These are phyloP conservation scores for Erebia aethiops DNA, from an alignment of 2,888 invertebrate species.

Conservation along the genomic window DNA sequence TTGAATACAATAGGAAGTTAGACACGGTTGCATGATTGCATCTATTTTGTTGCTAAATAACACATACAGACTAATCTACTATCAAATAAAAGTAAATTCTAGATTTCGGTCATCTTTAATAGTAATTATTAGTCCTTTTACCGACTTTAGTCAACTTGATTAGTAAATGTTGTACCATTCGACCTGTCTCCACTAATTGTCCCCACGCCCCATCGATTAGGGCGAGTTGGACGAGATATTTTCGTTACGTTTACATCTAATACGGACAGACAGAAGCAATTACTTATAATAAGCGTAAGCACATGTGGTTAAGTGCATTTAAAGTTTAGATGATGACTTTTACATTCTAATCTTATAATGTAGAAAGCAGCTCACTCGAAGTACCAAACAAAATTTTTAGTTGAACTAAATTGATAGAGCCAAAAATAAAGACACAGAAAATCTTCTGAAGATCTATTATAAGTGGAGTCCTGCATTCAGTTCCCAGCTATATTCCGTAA, in stretches of 20 bases:
- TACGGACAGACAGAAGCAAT: conserved; percentile 30
- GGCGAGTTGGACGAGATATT: conserved; percentile 22
- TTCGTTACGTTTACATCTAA: conserved; percentile 26
- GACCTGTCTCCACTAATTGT: conserved; percentile 6
- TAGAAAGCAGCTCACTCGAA: neutral
- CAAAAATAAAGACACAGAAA: no score
- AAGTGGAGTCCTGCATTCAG: neutral
- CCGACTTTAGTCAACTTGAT: no score
- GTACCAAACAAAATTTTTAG: neutral
- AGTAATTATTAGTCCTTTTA: no score
- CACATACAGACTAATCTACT: no score
- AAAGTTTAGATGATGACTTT: conserved; percentile 7
- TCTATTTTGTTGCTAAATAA: no score
- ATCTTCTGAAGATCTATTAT: no score
- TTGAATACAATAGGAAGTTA: no score
- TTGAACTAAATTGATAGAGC: neutral
- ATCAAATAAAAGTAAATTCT: no score
- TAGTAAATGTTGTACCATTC: neutral
- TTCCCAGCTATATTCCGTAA: no score
- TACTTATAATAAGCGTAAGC: conserved; percentile 32
- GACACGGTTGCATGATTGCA: no score
- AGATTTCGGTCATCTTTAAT: no score
- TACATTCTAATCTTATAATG: conserved; percentile 15
- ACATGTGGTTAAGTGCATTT: conserved; percentile 27
- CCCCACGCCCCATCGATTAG: conserved; percentile 24